Conservation (phyloP, 2,888 invertebrate species). For the Hartigia nigra region DNA sequence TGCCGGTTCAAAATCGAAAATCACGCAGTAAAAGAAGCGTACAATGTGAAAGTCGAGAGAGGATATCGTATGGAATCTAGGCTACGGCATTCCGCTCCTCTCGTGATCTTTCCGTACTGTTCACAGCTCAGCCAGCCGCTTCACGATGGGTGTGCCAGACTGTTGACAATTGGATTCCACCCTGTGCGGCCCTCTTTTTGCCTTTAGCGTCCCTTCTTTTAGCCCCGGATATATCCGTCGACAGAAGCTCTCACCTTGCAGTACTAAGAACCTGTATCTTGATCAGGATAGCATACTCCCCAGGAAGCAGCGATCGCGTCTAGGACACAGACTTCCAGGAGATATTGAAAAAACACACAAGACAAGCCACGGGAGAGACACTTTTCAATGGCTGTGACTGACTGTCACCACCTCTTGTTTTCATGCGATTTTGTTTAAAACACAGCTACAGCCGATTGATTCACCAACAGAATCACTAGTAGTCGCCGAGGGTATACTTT, state of each 20-base stretch:
- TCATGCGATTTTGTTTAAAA: slow-evolving; percentile 31
- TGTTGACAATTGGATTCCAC: slow-evolving; percentile 45
- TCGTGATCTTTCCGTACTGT: slow-evolving; percentile 12
- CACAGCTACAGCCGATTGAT: not conserved
- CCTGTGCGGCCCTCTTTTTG: slow-evolving; percentile 7
- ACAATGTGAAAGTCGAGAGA: slow-evolving; percentile 20
- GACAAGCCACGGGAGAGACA: slow-evolving; percentile 29
- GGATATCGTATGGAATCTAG: slow-evolving; percentile 22
- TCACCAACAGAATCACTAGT: not conserved
- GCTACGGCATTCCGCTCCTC: slow-evolving; percentile 20
- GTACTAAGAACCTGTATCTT: slow-evolving; percentile 5
- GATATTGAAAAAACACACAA: slow-evolving; percentile 15
- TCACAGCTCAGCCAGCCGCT: slow-evolving; percentile 1
- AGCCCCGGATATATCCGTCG: not conserved
- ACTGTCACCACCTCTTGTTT: slow-evolving; percentile 39
- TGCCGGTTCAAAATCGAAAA: slow-evolving; percentile 3
- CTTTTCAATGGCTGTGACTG: slow-evolving; percentile 44
- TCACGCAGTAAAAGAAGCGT: slow-evolving; percentile 10
- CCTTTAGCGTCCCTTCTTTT: not conserved
- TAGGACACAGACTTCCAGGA: not conserved
- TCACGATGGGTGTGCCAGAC: slow-evolving; percentile 23
- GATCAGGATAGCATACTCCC: slow-evolving; percentile 15
- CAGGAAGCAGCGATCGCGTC: not conserved
- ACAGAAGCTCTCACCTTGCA: slow-evolving; percentile 12
- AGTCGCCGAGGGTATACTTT: not conserved